These are phyloP conservation scores for Drosophila helvetica DNA, from an alignment of 2,888 invertebrate genomes.

Conservation along the genomic window DNA sequence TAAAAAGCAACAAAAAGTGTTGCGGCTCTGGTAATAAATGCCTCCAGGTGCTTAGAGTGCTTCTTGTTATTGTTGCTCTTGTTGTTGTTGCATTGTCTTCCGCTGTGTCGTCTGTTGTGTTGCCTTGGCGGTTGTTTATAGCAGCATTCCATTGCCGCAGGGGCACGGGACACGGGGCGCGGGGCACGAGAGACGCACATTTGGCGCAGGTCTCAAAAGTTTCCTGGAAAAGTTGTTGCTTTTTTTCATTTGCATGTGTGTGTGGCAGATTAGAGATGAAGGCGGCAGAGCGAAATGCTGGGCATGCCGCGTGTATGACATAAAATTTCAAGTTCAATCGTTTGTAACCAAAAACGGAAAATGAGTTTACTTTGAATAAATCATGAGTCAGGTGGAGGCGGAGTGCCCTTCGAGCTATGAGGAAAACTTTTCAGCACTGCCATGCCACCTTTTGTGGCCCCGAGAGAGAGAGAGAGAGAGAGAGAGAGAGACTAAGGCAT, in stretches of 20 bases:
- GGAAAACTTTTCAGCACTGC: constrained; percentile 53
- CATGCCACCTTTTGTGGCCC: not conserved
- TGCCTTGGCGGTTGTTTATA: constrained; percentile 56
- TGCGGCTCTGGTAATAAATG: constrained; percentile 48
- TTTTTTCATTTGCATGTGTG: not conserved
- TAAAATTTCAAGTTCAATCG: constrained; percentile 67
- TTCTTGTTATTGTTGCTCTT: constrained; percentile 24
- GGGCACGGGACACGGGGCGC: constrained; percentile 24
- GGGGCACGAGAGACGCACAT: constrained; percentile 30
- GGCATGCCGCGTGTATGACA: constrained; percentile 40
- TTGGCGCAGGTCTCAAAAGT: constrained; percentile 61
- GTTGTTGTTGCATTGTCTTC: constrained; percentile 22
- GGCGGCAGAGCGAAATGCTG: constrained; percentile 7
- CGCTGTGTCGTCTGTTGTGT: constrained; percentile 12
- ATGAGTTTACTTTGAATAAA: constrained; percentile 76
- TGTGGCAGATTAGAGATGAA: not conserved
- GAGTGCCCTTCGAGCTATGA: constrained; percentile 36
- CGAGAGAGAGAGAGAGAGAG: not conserved
- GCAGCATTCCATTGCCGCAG: constrained; percentile 38
- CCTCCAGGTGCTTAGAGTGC: constrained; percentile 48
- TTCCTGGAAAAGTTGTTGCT: constrained; percentile 49
- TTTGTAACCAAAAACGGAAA: constrained; percentile 62
- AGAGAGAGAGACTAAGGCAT: not conserved
- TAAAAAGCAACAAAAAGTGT: constrained; percentile 66
- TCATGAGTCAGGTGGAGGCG: constrained; percentile 56